Evolutionary conservation across 2,888 invertebrate species (phyloP), one percentile per base, ranked within the genome.

Genomic region (Epinotia ramella): DNA sequence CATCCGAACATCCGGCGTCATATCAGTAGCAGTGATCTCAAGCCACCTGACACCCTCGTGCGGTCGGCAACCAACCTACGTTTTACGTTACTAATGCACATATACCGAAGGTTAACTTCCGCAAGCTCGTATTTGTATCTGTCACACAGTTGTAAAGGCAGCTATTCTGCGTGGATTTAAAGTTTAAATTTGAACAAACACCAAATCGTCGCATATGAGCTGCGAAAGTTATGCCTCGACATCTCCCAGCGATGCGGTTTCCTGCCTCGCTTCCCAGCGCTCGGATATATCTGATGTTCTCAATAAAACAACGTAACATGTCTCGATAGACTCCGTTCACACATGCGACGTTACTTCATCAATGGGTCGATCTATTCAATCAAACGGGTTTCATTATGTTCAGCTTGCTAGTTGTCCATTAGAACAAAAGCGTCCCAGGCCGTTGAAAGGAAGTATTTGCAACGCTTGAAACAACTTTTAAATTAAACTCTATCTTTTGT

Each of bases 21-120:
- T 78, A 82, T 83, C 84, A 85, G 83, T 78, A 82, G 83, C 84
- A 85, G 82, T 83, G 85, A 85, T 89, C 88, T 84, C 87, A 83
- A 83, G 89, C 83, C 83, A 91, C 85, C 85, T 82, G 89, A 90
- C 86, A 91, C 90, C 86, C 82, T 78, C 75, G 72, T 81, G 81
- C 79, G 80, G 81, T 83, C 80, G 80, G 80, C 60, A 62, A 78
- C 75, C 77, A 77, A 77, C 74, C 63, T 65, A 78, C 70, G 71
- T 76, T 67, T 65, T 77, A 73, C 65, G 20, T 76, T 76, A 72
- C 76, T 46, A 69, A 75, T 63, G 57, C 40, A 44, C 44, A 46
- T 60, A 65, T 28, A 60, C 16, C 24, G 46, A 67, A 20, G 18
- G 16, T 3, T 13, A 57, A 59, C 69, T 69, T 60, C 60, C n/a